Evolutionary conservation across 1,140 invertebrate genomes (phyloP), one percentile per base, ranked within the genome.

Genomic region (Brachionus sp.): DNA sequence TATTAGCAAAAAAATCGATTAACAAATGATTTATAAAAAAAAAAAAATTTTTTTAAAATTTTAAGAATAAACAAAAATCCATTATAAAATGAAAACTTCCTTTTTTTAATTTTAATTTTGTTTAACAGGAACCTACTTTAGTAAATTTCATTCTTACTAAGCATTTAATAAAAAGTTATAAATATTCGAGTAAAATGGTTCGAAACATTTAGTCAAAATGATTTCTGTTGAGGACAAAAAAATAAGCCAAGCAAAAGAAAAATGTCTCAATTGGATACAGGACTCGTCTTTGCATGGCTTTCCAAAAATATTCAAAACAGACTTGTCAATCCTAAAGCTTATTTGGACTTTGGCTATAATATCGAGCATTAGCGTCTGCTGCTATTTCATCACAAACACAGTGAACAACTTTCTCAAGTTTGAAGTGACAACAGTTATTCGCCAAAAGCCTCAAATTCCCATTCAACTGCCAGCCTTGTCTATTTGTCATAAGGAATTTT

Each of bases 231-330:
- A 29, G 3, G 29, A 29, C 29, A 29, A 29, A 29, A 29, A 29
- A 29, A 29, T 29, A 3, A 29, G 3, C 29, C 29, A 2, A 29
- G 29, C 29, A 29, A 29, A 29, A 29, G 29, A 29, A 29, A 29
- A 29, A 29, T 29, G 1, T 29, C 29, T 29, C 3, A 29, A 73
- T 16, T 73, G 68, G 68, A 73, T 73, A 2, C 5, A 16, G 5
- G 68, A 73, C 37, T 73, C 35, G 37, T 39, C 35, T 9, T 39
- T 33, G 5, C 68, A 73, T 73, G 68, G 68, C 5, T 73, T 73
- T 73, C 68, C 68, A 19, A 73, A 42, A 42, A 73, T 73, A 9
- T 73, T 73, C 68, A 73, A 73, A 73, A 73, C 25, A 16, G 16
- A 73, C 0, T 12, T 12, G 16, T 4, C 9, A 16, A 23, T 9